Conservation (phyloP, 2,888 invertebrate species). For the Ochropleura leucogaster region DNA sequence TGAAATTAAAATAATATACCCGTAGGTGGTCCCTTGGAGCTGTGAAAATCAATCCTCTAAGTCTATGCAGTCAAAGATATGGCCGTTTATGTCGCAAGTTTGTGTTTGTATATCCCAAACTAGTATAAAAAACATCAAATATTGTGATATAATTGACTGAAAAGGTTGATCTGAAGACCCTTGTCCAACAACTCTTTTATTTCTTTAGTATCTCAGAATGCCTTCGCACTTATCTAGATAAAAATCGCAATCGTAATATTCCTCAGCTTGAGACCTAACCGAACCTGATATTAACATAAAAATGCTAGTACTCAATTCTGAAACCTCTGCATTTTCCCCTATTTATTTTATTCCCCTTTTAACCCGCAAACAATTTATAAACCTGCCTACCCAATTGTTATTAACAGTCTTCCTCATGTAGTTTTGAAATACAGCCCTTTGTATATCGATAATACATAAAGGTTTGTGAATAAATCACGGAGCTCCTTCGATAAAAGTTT, state of each 20-base stretch:
- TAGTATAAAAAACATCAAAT: too few species aligned
- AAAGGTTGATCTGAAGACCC: too few species aligned
- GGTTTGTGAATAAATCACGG: conserved; percentile 44
- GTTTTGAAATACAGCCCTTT: conserved; percentile 38
- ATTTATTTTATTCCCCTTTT: conserved; percentile 26
- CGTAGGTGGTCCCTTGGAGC: too few species aligned
- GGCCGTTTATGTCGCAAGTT: too few species aligned
- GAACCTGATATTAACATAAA: conserved; percentile 29
- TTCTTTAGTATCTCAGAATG: not conserved
- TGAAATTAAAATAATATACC: too few species aligned
- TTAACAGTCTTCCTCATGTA: conserved; percentile 21
- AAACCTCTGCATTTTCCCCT: too few species aligned
- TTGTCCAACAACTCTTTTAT: not conserved
- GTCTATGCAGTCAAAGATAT: too few species aligned
- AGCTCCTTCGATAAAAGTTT: conserved; percentile 31
- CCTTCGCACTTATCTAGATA: not conserved
- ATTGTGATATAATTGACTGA: too few species aligned
- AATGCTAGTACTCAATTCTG: conserved; percentile 18
- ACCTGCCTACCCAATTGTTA: conserved; percentile 30
- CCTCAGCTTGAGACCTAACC: conserved; percentile 21
- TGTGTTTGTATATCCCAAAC: too few species aligned
- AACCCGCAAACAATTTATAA: conserved; percentile 46
- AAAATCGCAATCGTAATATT: conserved; percentile 16
- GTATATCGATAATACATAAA: conserved; percentile 53
- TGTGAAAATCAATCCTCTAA: too few species aligned